Evolutionary conservation across 2,113 vertebrate genomes (phyloP), one percentile per base, ranked within the genome.

Genomic region (Murina feae): DNA sequence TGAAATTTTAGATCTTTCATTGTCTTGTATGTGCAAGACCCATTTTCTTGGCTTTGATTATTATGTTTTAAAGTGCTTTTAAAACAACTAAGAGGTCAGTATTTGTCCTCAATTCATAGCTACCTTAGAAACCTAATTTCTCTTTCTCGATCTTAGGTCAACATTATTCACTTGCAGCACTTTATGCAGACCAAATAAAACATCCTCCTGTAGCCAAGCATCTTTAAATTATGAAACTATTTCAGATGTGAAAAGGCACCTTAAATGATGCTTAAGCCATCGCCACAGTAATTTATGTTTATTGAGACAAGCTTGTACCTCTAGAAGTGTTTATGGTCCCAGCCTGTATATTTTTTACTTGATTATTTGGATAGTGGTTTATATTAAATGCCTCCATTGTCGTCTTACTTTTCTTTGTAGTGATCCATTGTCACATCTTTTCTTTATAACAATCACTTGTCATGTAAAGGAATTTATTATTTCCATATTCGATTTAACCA

Each of bases 341-440:
- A 88, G 75, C 68, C 76, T 44, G 14, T 63, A 89, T 96, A 81
- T 25, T 76, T 96, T 96, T 90, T 78, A 13, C 30, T 96, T 95
- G 11, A 92, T 96, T 95, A 69, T 76, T 96, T 0, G 5, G 49
- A 18, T 53, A 93, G 60, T 76, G 86, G 23, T 82, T 93, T 96
- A 90, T 74, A 87, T 96, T 74, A 95, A 93, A 85, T 74, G 89
- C 9, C 68, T 93, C 74, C 44, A 4, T 84, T 55, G 10, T 58
- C 91, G 82, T 44, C 75, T 94, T 91, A 58, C 0, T 93, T 68
- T 35, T 96, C 58, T 96, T 80, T 93, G n/a, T 55, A 88, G 85
- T 86, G 68, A 60, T 49, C 6, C 25, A 6, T 74, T 82, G 55
- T 92, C 75, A 79, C 9, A 60, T 80, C 0, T 90, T 63, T 42